Percentiles rank a stretch among this genome's conserved stretches.
Evolutionary conservation across 2,797 vertebrate genomes (phyloP).

Genomic region (Kryptolebias ocellatus): DNA sequence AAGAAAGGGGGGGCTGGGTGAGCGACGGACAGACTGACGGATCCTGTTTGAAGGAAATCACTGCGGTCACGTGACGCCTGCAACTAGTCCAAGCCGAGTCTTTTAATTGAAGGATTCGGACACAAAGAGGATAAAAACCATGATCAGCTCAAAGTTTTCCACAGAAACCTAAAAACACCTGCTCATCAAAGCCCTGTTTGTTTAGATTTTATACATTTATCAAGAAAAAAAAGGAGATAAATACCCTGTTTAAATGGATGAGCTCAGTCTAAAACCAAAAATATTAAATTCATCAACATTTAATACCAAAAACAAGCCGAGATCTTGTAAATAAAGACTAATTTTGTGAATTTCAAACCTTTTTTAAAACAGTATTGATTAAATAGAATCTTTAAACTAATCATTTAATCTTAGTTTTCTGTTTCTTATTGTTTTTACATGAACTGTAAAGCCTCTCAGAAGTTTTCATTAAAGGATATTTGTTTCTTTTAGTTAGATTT

Average conservation of each 20-base stretch:
- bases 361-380: too few relatives aligned
- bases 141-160: too few relatives aligned
- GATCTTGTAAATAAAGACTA: neutral
- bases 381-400: too few relatives aligned
- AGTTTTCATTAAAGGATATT: too few relatives aligned
- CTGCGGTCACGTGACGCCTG: slow-evolving; percentile 27
- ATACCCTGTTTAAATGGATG: too few relatives aligned
- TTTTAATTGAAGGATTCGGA: neutral
- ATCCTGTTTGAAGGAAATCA: slow-evolving; percentile 47
- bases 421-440: too few relatives aligned
- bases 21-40: slow-evolving; percentile 36
- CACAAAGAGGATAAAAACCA: neutral
- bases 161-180: neutral
- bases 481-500: too few relatives aligned
- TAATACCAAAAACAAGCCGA: neutral
- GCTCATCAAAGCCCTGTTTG: neutral
- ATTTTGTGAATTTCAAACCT: neutral
- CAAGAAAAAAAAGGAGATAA: neutral
- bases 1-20: slow-evolving; percentile 37
- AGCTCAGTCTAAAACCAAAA: neutral
- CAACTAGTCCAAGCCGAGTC: neutral
- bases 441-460: too few relatives aligned
- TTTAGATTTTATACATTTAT: too few relatives aligned
- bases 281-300: neutral
- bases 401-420: too few relatives aligned